Conservation (phyloP, 2,888 invertebrate genomes). For the Argynnis bischoffii region DNA sequence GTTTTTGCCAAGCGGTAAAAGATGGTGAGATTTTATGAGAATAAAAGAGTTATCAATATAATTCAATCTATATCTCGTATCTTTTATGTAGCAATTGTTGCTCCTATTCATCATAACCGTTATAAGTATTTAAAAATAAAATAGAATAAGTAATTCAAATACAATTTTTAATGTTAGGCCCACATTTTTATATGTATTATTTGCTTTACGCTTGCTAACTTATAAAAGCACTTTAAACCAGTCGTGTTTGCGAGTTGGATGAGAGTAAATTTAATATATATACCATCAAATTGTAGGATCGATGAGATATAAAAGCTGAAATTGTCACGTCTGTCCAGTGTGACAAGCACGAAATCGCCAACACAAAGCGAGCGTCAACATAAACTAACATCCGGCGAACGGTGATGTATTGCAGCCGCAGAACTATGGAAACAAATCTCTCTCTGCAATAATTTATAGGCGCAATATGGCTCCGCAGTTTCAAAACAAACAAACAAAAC, state of each 20-base stretch:
- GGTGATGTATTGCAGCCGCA: constrained; percentile 78
- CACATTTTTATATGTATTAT: not conserved
- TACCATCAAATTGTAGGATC: constrained; percentile 43
- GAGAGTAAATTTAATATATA: constrained; percentile 36
- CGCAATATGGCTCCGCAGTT: constrained; percentile 74
- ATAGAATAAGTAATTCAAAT: not conserved
- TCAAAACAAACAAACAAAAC: constrained; percentile 71
- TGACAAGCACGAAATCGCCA: constrained; percentile 69
- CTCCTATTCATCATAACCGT: not conserved
- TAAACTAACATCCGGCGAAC: constrained; percentile 77
- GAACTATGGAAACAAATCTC: constrained; percentile 81
- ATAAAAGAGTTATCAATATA: constrained; percentile 77
- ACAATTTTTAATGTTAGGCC: not conserved
- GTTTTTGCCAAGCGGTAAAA: constrained; percentile 68
- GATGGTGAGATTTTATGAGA: constrained; percentile 67
- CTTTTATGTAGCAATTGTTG: constrained; percentile 27
- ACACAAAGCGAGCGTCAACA: constrained; percentile 73
- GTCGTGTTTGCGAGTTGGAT: constrained; percentile 13
- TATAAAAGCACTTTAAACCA: constrained; percentile 11
- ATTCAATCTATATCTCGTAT: constrained; percentile 52
- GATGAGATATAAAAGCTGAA: constrained; percentile 53
- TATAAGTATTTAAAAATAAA: not conserved
- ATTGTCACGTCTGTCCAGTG: constrained; percentile 54
- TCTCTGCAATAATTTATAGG: constrained; percentile 75
- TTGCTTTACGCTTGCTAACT: not conserved